A percentile compares a stretch with the other conserved stretches of the same genome.
phyloP scores from a whole-genome alignment of 2,888 invertebrate species.

The Leucophenga montana region DNA sequence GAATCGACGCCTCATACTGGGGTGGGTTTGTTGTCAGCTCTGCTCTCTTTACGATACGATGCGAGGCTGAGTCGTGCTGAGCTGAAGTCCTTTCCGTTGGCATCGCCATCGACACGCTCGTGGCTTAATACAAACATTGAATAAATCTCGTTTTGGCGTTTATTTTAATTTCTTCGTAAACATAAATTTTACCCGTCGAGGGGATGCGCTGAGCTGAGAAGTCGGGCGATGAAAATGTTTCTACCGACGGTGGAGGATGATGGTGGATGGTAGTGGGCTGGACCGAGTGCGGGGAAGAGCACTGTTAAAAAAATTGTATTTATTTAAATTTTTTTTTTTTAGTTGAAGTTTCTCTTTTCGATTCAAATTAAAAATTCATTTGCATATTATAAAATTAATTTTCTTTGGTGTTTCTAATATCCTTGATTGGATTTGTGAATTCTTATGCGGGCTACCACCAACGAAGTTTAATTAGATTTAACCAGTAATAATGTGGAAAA shows the following conservation, averaged over 20 bases:
- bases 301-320: background rate
- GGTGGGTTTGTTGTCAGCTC: conserved; percentile 33
- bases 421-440: background rate
- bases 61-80: too few species aligned
- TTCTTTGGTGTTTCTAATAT: conserved; percentile 2
- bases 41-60: background rate
- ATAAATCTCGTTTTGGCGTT: conserved; percentile 69
- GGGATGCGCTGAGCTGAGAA: conserved; percentile 45
- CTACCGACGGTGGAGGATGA: too few species aligned
- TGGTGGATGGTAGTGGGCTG: background rate
- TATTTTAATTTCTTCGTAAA: conserved; percentile 69
- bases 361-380: conserved; percentile 11
- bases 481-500: too few species aligned
- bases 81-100: conserved; percentile 6
- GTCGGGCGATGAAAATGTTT: too few species aligned
- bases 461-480: too few species aligned
- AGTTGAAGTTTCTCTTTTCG: background rate
- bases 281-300: too few species aligned
- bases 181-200: conserved; percentile 65
- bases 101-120: conserved; percentile 50
- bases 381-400: conserved; percentile 37
- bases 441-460: too few species aligned
- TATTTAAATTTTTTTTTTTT: background rate
- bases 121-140: conserved; percentile 68
- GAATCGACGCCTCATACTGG: conserved; percentile 14